Evolutionary conservation across 92 coral and sea anemone species (phyloP).

Genomic region (Heteractis magnifica): DNA sequence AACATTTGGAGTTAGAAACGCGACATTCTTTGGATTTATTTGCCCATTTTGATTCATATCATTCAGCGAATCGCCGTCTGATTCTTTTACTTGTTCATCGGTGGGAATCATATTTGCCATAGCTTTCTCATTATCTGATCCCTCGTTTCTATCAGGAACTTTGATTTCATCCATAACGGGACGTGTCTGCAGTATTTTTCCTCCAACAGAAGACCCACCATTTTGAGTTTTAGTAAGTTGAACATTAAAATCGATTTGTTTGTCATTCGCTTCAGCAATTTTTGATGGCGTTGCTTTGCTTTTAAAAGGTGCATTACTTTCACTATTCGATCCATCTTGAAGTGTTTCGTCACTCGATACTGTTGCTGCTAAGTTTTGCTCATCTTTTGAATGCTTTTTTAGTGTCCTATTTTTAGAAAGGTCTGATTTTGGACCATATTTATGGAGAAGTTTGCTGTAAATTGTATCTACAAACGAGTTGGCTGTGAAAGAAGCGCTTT

Average conservation of each 20-base stretch:
- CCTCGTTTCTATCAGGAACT: neutral
- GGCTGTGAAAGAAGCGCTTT: neutral
- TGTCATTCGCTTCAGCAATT: neutral
- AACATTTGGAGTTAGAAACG: neutral
- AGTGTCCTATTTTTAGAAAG: neutral
- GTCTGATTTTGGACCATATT: neutral
- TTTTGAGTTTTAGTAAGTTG: conserved; percentile 19
- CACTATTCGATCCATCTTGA: neutral
- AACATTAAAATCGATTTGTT: conserved; percentile 9
- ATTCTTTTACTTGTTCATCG: neutral
- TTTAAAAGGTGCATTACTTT: neutral
- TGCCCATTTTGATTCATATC: neutral
- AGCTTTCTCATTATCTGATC: neutral
- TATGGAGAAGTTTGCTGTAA: conserved; percentile 22
- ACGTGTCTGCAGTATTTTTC: conserved; percentile 23
- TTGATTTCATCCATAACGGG: neutral
- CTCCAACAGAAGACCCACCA: conserved; percentile 27
- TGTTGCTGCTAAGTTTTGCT: neutral
- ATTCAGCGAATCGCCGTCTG: neutral
- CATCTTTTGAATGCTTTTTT: neutral
- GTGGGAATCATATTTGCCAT: neutral
- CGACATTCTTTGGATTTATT: conserved; percentile 4
- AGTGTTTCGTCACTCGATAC: neutral
- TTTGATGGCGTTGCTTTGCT: neutral
- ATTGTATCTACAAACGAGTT: conserved; percentile 17